Evolutionary conservation across 2,888 invertebrate genomes (phyloP), one percentile per base, ranked within the genome.

Genomic region (Conops quadrifasciatus): DNA sequence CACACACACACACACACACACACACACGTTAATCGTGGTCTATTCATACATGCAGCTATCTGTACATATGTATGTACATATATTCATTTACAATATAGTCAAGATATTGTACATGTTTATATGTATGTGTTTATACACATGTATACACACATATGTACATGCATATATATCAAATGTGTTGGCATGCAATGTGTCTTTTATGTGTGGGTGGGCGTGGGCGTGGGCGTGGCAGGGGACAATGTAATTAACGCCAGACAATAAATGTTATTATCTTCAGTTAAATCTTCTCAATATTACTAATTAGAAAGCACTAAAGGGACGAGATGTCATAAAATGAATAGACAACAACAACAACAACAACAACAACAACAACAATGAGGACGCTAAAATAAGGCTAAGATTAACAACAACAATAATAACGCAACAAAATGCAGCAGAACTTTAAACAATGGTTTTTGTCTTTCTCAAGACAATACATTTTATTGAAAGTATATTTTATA

Each of bases 211-310:
- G 30, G n/a, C 24, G n/a, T 53, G 21, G 15, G 30, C 30, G n/a
- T 43, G 11, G 43, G 36, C 21, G 45, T 43, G 62, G 47, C 63
- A 43, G 9, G 26, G 67, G 64, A 73, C 71, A 73, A 73, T 73
- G 65, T 72, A 72, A 73, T 71, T 70, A 73, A 72, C 71, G 71
- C 71, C 64, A 64, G 66, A 73, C 73, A 73, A 73, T 72, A 73
- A 73, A 73, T 73, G 73, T 72, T 70, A 73, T 72, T 73, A 70
- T 72, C 71, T 63, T 43, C 51, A 69, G 66, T 71, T 51, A 71
- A 72, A 73, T 71, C 73, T 73, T 67, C 67, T 72, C 69, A 73
- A 73, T 72, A 73, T 66, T 60, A 70, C 70, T 73, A 73, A 72
- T 72, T 72, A 71, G 71, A 58, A 67, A 65, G 59, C 64, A 58